Conservation (phyloP, 2,797 vertebrate genomes). For the Gymnoscopelus braueri region DNA sequence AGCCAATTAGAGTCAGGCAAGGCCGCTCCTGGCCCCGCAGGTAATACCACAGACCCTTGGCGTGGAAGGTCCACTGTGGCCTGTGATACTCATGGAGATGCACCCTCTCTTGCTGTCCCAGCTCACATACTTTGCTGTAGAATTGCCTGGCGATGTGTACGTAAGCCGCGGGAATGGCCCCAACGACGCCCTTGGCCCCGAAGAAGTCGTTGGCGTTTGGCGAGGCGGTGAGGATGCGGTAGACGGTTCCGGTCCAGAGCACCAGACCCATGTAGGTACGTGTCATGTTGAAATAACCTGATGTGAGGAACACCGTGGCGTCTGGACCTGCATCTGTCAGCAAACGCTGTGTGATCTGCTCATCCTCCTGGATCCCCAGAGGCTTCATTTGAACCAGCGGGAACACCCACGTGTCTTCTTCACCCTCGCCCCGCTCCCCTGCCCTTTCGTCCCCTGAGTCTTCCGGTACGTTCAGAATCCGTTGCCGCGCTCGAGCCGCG, state of each 20-base stretch:
- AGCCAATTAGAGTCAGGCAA: conserved; percentile 96
- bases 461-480: conserved; percentile 50
- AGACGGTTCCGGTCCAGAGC: conserved; percentile 86
- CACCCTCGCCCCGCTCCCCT: conserved; percentile 56
- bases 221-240: conserved; percentile 93
- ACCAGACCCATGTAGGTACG: conserved; percentile 92
- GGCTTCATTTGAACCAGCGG: conserved; percentile 97
- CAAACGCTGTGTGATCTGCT: conserved; percentile 90
- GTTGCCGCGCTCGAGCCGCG: conserved; percentile 81
- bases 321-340: conserved; percentile 87
- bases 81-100: conserved; percentile 91
- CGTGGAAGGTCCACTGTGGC: conserved; percentile 93
- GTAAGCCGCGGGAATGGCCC: conserved; percentile 94
- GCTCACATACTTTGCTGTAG: conserved; percentile 86
- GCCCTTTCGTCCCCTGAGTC: conserved; percentile 67
- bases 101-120: conserved; percentile 88
- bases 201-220: conserved; percentile 98
- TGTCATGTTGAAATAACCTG: conserved; percentile 97
- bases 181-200: conserved; percentile 93
- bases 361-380: conserved; percentile 91
- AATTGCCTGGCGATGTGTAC: conserved; percentile 93
- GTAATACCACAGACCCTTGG: conserved; percentile 99
- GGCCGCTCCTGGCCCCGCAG: conserved; percentile 88
- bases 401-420: conserved; percentile 93
- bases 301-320: conserved; percentile 88